Base-by-base conservation (phyloP, 2,797 vertebrate genomes). In the Rhincodon typus region DNA sequence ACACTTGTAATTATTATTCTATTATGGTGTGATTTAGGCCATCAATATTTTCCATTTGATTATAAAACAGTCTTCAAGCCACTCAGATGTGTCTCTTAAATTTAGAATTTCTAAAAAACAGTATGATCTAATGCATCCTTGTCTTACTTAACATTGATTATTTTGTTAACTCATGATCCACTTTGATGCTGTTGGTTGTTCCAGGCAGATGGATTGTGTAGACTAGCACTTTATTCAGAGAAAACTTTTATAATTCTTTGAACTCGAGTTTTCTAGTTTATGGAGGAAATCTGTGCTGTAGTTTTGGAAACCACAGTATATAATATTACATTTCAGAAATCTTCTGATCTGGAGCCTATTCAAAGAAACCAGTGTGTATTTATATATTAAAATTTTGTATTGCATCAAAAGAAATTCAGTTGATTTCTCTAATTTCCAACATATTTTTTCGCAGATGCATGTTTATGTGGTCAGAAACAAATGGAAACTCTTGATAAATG, bases 351-450 rank as follows among this genome's bases (percentile, higher is more conserved):
- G 17, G 77, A 34, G 77, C 72, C 46, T 72, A 57, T 77, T 77
- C 72, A 77, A 74, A 53, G 94, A 77, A 74, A 30, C 94, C 70
- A 50, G 46, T 19, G 7, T 30, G 10, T 93, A 69, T 74, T 95
- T 95, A 77, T 57, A 53, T 50, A 46, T 74, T 95, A 74, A 50
- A 50, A 95, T 95, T 72, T 53, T 74, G 69, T 70, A 95, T 95
- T n/a, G 17, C 70, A 53, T 95, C 70, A 95, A 74, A 95, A 95
- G 94, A 95, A 25, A 15, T 94, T 19, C 15, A 74, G 17, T 95
- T 77, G 94, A 95, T 95, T 95, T 95, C 70, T 95, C 25, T 74
- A 95, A 95, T 95, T 95, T 95, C 70, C 70, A 94, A 34, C 38
- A 69, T 94, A 94, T 70, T 77, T 74, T 77, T 95, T 77, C 50